A percentile compares a stretch with the other conserved stretches of the same genome.
Conservation (phyloP, 2,797 vertebrate genomes). For the Scleropages formosus region DNA sequence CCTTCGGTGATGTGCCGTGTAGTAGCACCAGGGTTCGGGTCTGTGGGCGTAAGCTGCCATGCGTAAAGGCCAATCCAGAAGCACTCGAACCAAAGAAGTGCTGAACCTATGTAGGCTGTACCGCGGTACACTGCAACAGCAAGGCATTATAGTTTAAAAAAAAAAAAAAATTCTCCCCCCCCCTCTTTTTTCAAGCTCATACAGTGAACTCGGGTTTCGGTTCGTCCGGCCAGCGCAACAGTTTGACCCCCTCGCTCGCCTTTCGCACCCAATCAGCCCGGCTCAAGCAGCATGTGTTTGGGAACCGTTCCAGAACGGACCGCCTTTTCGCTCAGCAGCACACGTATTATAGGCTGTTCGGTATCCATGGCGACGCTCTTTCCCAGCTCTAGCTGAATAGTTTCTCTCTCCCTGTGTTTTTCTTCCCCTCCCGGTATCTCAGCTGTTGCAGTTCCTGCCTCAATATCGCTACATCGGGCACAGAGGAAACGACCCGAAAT, state of each 20-base stretch:
- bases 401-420: neutral
- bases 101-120: neutral
- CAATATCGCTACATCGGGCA: too few relatives aligned
- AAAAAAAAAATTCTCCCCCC: too few relatives aligned
- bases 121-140: neutral
- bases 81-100: neutral
- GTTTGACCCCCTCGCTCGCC: neutral
- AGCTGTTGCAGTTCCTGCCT: neutral
- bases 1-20: neutral
- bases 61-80: neutral
- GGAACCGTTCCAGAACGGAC: slow-evolving; percentile 10
- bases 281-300: neutral
- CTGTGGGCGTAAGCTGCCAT: neutral
- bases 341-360: slow-evolving; percentile 45
- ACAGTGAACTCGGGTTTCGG: too few relatives aligned
- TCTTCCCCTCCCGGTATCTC: neutral
- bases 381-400: neutral
- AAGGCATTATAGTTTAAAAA: too few relatives aligned
- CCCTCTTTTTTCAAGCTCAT: too few relatives aligned
- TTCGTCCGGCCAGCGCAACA: neutral
- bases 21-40: neutral
- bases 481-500: too few relatives aligned
- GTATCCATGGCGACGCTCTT: slow-evolving; percentile 55
- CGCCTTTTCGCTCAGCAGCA: slow-evolving; percentile 11
- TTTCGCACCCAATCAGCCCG: neutral